phyloP scores from a whole-genome alignment of 2,888 invertebrate species.

The Ichneumoninae sp. region DNA sequence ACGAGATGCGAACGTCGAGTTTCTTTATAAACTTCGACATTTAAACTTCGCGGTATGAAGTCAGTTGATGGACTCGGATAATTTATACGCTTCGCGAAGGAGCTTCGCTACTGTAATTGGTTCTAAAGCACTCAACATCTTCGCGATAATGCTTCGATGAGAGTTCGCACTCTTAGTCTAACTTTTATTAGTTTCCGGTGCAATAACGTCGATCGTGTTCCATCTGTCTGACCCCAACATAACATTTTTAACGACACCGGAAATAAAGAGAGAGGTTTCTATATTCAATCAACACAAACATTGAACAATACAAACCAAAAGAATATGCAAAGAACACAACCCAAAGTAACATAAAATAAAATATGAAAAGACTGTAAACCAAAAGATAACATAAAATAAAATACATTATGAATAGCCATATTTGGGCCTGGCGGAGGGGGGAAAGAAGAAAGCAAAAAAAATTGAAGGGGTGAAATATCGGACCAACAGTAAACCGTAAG shows the following conservation, averaged over 20 bases:
- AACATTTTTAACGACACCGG: too few relatives aligned
- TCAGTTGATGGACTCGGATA: constrained; percentile 28
- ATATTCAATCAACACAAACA: too few relatives aligned
- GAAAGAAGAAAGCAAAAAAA: not conserved
- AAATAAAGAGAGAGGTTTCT: too few relatives aligned
- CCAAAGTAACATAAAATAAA: too few relatives aligned
- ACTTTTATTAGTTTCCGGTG: constrained; percentile 11
- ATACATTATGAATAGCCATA: constrained; percentile 8
- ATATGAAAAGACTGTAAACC: too few relatives aligned
- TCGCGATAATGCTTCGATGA: constrained; percentile 5
- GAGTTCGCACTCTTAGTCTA: not conserved
- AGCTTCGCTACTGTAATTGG: constrained; percentile 41
- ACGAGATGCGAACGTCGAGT: not conserved
- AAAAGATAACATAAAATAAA: too few relatives aligned
- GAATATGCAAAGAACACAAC: too few relatives aligned
- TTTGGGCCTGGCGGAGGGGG: not conserved
- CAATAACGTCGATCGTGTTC: not conserved
- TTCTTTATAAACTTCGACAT: constrained; percentile 3
- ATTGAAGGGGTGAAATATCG: not conserved
- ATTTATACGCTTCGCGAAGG: constrained; percentile 24
- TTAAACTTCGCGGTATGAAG: constrained; percentile 4
- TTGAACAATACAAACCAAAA: too few relatives aligned
- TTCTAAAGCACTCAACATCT: constrained; percentile 9
- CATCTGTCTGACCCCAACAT: not conserved
- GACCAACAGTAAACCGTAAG: constrained; percentile 43